Evolutionary conservation across 1,140 invertebrate genomes (phyloP).

Genomic region (Zaprionus camerounensis): DNA sequence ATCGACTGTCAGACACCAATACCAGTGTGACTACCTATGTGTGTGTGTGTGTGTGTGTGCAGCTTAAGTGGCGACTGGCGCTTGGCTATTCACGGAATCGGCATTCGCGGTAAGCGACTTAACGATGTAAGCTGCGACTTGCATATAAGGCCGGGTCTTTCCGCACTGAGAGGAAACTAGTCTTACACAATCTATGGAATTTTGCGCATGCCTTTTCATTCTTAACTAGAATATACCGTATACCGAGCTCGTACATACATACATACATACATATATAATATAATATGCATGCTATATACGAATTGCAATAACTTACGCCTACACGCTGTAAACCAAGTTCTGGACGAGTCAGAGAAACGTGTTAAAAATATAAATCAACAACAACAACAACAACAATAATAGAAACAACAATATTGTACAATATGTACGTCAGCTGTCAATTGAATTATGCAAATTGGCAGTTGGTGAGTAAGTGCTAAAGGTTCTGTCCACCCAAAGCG

Average conservation of each 20-base stretch:
- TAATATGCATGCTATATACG: not conserved
- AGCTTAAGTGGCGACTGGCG: slow-evolving; percentile 32
- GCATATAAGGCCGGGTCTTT: slow-evolving; percentile 46
- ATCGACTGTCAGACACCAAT: not conserved
- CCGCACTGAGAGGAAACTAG: slow-evolving; percentile 40
- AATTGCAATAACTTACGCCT: slow-evolving; percentile 10
- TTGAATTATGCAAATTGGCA: slow-evolving; percentile 67
- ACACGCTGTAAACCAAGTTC: slow-evolving; percentile 35
- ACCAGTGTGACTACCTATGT: not conserved
- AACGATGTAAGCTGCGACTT: not conserved
- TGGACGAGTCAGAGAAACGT: slow-evolving; percentile 41
- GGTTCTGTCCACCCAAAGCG: not conserved
- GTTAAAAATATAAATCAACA: slow-evolving; percentile 54
- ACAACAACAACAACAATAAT: slow-evolving; percentile 8
- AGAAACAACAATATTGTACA: not conserved
- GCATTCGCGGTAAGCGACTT: slow-evolving; percentile 36
- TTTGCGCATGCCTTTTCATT: slow-evolving; percentile 43
- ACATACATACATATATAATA: not conserved
- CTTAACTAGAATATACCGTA: slow-evolving; percentile 26
- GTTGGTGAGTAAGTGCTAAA: slow-evolving; percentile 30
- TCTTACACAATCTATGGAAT: slow-evolving; percentile 58
- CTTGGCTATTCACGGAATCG: slow-evolving; percentile 48
- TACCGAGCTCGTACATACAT: not conserved
- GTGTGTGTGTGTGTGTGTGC: not conserved
- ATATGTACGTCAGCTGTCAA: slow-evolving; percentile 31